A percentile compares a stretch with the other conserved stretches of the same genome.
phyloP scores from a whole-genome alignment of 1,140 invertebrate species.

The Hypothenemus hampei region DNA sequence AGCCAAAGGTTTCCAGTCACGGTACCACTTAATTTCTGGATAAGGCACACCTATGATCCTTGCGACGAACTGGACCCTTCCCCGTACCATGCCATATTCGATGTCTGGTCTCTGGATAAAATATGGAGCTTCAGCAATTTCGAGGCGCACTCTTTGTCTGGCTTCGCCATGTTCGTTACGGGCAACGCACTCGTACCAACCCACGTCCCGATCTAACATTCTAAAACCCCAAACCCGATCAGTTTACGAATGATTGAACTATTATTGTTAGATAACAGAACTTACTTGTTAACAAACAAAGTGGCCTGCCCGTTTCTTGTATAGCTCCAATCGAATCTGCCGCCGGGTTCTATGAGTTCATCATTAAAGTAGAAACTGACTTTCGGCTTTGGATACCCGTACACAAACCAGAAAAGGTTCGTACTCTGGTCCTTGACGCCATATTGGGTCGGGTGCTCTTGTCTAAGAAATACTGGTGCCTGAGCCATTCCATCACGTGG shows the following conservation, averaged over 20 bases:
- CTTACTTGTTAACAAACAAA: conserved; percentile 76
- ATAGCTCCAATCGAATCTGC: conserved; percentile 78
- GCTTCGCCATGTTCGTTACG: conserved; percentile 89
- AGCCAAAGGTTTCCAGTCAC: conserved; percentile 89
- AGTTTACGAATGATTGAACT: no score
- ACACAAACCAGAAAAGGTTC: conserved; percentile 86
- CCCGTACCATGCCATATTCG: conserved; percentile 67
- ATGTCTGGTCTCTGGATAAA: conserved; percentile 86
- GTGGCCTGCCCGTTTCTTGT: conserved; percentile 85
- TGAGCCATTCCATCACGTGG: conserved; percentile 78
- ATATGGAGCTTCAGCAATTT: conserved; percentile 86
- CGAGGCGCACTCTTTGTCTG: conserved; percentile 74
- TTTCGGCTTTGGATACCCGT: conserved; percentile 87
- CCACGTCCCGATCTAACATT: conserved; percentile 87
- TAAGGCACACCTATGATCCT: conserved; percentile 84
- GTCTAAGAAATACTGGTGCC: conserved; percentile 75
- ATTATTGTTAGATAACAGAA: no score
- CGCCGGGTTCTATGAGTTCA: conserved; percentile 72
- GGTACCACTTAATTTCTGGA: conserved; percentile 96
- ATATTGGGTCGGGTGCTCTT: conserved; percentile 80
- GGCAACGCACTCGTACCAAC: conserved; percentile 88
- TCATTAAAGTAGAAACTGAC: conserved; percentile 86
- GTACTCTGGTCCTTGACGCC: conserved; percentile 84
- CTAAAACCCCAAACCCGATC: no score
- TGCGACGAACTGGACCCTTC: conserved; percentile 73